Evolutionary conservation across 2,888 invertebrate genomes (phyloP), one percentile per base, ranked within the genome.

Genomic region (Microdon myrmicae): DNA sequence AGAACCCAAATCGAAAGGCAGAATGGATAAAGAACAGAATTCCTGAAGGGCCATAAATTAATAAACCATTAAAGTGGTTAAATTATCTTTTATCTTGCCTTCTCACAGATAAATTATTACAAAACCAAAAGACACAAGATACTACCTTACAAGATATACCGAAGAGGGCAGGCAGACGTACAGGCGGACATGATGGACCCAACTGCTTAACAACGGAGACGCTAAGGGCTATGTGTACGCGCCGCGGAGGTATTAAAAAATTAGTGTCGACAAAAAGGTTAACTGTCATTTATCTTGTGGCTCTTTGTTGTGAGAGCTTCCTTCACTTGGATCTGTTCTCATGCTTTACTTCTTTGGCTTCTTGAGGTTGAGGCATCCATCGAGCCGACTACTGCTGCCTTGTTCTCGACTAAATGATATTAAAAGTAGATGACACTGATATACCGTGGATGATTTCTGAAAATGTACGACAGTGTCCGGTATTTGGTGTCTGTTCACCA

Each of bases 11-110:
- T 22, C 22, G 5, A 8, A 22, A 22, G 8, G 6, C 29, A 7
- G 29, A 3, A 7, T 8, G 16, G 51, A 61, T 48, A 60, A 41
- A 49, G 41, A 58, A 48, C 38, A 60, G 51, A 58, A 51, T 45
- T 70, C 75, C 74, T 77, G 77, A 77, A 77, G 76, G 77, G 75
- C 75, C 78, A 79, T 78, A 78, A 79, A 78, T 78, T 78, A 78
- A 78, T 79, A 78, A 78, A 76, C 78, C 78, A 78, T 78, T 78
- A 79, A 78, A 78, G 75, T 76, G 76, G 75, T 76, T 78, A 77
- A 76, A 77, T 76, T 77, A 78, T 79, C 78, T 77, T 76, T 77
- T 73, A 75, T 76, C 75, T 77, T 72, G 73, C 75, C 77, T 75
- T 76, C 61, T 64, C 77, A 78, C 77, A 78, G 78, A 77, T 77